Evolutionary conservation across 1,140 invertebrate genomes (phyloP).

Genomic region (Battus philenor): DNA sequence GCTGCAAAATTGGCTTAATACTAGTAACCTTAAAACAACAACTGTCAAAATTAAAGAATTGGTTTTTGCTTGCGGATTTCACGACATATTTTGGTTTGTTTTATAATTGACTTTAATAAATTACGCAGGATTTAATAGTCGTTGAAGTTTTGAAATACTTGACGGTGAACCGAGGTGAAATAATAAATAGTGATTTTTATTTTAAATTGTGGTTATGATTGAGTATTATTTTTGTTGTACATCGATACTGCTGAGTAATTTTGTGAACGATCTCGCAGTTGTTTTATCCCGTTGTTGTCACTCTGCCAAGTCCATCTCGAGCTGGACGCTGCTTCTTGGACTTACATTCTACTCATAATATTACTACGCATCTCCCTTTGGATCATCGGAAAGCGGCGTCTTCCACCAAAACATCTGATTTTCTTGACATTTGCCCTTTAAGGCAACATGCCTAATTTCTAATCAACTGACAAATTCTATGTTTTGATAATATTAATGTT

Average conservation of each 20-base stretch:
- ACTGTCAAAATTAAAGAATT: conserved; percentile 15
- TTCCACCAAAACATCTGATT: conserved; percentile 2
- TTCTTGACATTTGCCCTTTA: no score
- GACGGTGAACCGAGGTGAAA: background rate
- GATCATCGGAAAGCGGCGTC: background rate
- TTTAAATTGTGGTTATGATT: conserved; percentile 7
- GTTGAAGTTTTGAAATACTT: background rate
- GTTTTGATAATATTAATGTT: no score
- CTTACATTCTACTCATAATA: background rate
- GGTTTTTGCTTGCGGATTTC: conserved; percentile 10
- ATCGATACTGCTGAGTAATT: conserved; percentile 42
- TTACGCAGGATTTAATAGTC: no score
- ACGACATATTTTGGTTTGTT: conserved; percentile 11
- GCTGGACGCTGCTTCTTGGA: conserved; percentile 12
- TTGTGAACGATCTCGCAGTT: conserved; percentile 19
- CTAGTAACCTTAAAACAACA: background rate
- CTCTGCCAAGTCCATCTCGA: conserved; percentile 32
- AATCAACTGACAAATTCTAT: no score
- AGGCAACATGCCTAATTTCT: no score
- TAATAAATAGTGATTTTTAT: conserved; percentile 21
- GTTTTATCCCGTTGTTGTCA: conserved; percentile 32
- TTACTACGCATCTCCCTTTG: background rate
- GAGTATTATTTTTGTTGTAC: conserved; percentile 31
- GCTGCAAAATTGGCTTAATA: no score
- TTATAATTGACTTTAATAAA: conserved; percentile 10